These are phyloP conservation scores for Bruchidius siliquastri DNA, from an alignment of 2,888 invertebrate species.

Conservation along the genomic window DNA sequence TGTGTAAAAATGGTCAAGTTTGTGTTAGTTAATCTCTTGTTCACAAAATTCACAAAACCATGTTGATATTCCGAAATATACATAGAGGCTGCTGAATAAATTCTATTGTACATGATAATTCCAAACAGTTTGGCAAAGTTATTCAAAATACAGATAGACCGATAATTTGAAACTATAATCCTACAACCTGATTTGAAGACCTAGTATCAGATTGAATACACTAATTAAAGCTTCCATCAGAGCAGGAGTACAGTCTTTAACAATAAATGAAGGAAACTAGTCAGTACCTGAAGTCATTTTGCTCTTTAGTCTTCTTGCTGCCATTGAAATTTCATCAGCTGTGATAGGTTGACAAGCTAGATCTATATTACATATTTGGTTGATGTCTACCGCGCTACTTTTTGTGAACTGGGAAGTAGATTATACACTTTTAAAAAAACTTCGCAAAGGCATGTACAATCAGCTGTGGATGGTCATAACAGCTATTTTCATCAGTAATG, in stretches of 20 bases:
- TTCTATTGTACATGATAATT: too few species aligned
- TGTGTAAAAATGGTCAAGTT: constrained; percentile 7
- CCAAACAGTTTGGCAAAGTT: too few species aligned
- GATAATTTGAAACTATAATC: too few species aligned
- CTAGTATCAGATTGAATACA: constrained; percentile 1
- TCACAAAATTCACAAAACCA: constrained; percentile 10
- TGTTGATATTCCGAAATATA: constrained; percentile 5
- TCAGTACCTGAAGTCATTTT: constrained; percentile 10
- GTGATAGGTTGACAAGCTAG: constrained; percentile 2
- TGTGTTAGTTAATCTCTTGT: constrained; percentile 5
- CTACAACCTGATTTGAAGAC: constrained; percentile 1
- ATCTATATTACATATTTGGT: constrained; percentile 2
- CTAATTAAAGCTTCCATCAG: constrained; percentile 3
- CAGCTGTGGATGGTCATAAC: constrained; percentile 6
- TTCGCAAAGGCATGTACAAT: constrained; percentile 9
- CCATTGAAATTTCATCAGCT: constrained; percentile 6
- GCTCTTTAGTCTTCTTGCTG: constrained; percentile 7
- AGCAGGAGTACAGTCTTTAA: constrained; percentile 5
- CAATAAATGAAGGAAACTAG: constrained; percentile 9
- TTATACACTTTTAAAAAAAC: constrained; percentile 11
- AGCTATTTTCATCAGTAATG: constrained; percentile 4
- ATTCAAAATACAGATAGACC: too few species aligned
- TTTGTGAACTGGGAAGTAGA: neutral
- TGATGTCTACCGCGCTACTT: constrained; percentile 4
- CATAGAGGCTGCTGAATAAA: too few species aligned